A percentile compares a stretch with the other conserved stretches of the same genome.
phyloP scores from a whole-genome alignment of 2,888 invertebrate species.

The Ischnus inquisitorius region DNA sequence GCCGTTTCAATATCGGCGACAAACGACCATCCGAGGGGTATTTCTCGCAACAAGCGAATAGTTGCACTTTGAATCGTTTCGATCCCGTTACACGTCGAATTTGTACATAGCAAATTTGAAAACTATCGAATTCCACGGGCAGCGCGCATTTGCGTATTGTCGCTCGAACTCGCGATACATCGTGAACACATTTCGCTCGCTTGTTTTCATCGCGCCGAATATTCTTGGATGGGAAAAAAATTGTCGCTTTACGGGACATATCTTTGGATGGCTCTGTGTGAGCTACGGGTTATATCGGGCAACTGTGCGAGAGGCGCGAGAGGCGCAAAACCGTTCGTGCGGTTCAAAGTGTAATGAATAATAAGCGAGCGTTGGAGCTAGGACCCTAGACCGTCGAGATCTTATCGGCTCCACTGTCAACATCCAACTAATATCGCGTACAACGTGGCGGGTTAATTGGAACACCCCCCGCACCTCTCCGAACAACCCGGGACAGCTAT shows the following conservation, averaged over 20 bases:
- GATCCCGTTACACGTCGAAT: background rate
- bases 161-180: background rate
- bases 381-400: constrained; percentile 78
- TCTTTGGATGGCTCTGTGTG: constrained; percentile 20
- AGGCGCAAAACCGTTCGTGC: constrained; percentile 43
- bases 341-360: constrained; percentile 82
- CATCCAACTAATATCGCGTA: constrained; percentile 84
- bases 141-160: no score
- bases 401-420: constrained; percentile 83
- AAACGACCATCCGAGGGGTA: constrained; percentile 69
- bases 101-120: no score
- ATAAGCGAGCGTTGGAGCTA: constrained; percentile 75
- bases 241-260: constrained; percentile 31
- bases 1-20: constrained; percentile 72
- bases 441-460: constrained; percentile 83
- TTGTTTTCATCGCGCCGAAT: background rate
- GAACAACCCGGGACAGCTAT: constrained; percentile 69
- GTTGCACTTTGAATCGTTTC: constrained; percentile 34
- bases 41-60: constrained; percentile 52
- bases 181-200: background rate
- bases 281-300: background rate
- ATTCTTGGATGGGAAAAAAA: background rate
- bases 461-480: constrained; percentile 74
- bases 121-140: no score
- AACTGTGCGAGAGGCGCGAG: constrained; percentile 43